Base-by-base conservation (phyloP, 2,888 invertebrate species). In the Drosophila nr. medialis region DNA sequence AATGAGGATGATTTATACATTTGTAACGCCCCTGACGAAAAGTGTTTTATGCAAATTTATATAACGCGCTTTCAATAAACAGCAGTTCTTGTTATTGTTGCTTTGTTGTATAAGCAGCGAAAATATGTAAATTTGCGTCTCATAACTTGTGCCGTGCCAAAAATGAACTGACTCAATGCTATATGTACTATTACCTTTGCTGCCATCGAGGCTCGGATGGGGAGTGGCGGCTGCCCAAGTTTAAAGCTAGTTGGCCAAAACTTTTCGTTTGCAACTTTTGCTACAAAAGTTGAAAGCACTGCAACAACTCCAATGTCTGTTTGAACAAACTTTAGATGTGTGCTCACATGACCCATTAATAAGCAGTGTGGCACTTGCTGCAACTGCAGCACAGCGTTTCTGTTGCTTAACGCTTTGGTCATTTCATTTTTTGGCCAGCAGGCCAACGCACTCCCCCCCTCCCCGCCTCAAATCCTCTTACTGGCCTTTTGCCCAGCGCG, bases 331-430 rank as follows among this genome's bases (percentile, higher is more conserved):
- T 77, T 77, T 72, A 64, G 21, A 30, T 18, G 58, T 50, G 54
- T 53, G 74, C 84, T 86, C 83, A 81, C 86, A 86, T 86, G 86
- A 86, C 84, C 83, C 84, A 83, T 83, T 83, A 83, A 84, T 86
- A 83, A 86, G 84, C 48, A 75, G 77, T 81, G 70, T 71, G 69
- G 68, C 54, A 75, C 69, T 83, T 55, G 61, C 34, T 58, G 64
- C 56, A 56, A 34, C 66, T 66, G 67, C 56, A 40, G 67, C 56
- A 40, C 21, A 15, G 59, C 64, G 51, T 54, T 76, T 66, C 53
- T 71, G 54, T 58, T 62, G 53, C 53, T 66, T 69, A 45, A 38
- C 45, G 38, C 60, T 55, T 61, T 77, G 83, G 80, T 64, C 75
- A 80, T 85, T 83, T 80, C 50, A 76, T 67, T 65, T 71, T 48